Base-by-base conservation (phyloP, 1,140 invertebrate genomes). In the Solen grandis region DNA sequence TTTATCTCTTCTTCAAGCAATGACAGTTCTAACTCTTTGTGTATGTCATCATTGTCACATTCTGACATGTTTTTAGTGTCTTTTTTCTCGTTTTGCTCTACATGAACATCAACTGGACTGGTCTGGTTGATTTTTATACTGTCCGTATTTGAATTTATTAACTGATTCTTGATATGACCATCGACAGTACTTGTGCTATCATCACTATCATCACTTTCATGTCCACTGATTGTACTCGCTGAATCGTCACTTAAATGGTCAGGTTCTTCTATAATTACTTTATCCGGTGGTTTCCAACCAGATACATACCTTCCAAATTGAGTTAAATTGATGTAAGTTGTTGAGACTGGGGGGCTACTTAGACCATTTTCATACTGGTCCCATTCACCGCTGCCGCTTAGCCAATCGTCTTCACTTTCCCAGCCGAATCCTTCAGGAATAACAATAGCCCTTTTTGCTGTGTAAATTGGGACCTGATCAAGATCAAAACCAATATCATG, bases 351-450 rank as follows among this genome's bases (percentile, higher is more conserved):
- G 19, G 74, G 74, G 5, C 59, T 77, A 38, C 63, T 77, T 13
- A 77, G 38, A 16, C 74, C 74, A 77, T 77, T 66, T 19, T 77
- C 63, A 36, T 55, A 50, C 5, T 16, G 2, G 31, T 77, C 74
- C 74, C 74, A 77, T 38, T 77, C 74, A 22, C 27, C 52, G 68
- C 60, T 77, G 4, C 60, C 46, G 29, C 74, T 77, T 36, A 77
- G 38, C 5, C 66, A 35, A 41, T 77, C 74, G 31, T 77, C 74
- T 22, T 60, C 74, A 66, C 74, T 77, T 8, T 77, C 74, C 74
- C 74, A 77, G 14, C 74, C 74, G 35, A 50, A 68, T n/a, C 74
- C 74, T 35, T 77, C 74, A 13, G 74, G 62, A 36, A 77, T 41
- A 5, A 68, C n/a, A 25, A 77, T 25, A 8, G 27, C 74, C 41